A percentile compares a stretch with the other conserved stretches of the same genome.
Conservation (phyloP, 2,113 vertebrate species). For the Carlito syrichta region DNA sequence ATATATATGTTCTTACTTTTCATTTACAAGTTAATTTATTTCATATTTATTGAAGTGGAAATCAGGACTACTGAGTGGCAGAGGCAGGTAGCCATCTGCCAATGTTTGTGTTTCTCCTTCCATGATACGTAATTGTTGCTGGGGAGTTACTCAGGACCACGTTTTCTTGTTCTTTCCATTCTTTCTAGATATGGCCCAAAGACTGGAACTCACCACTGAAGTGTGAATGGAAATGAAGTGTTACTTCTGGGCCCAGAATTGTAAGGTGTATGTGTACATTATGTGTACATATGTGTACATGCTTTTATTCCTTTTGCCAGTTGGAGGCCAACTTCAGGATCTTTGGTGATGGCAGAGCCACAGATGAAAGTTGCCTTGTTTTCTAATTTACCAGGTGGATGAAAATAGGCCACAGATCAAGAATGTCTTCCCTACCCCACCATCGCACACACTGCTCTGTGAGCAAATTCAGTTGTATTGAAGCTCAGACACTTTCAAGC, state of each 20-base stretch:
- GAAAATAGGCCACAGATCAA: not conserved
- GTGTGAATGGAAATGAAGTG: not conserved
- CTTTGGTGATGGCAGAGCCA: no score
- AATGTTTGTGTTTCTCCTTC: not conserved
- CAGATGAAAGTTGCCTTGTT: not conserved
- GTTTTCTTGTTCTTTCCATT: not conserved
- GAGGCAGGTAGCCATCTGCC: not conserved
- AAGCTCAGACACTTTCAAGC: not conserved
- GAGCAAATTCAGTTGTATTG: not conserved
- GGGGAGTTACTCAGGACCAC: not conserved
- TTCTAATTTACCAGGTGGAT: not conserved
- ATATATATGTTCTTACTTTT: not conserved
- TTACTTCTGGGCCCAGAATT: not conserved
- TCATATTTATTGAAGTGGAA: not conserved
- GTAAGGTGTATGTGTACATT: not conserved
- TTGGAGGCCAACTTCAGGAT: not conserved
- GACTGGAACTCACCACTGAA: not conserved
- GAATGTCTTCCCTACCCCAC: not conserved
- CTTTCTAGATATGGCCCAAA: not conserved
- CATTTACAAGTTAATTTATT: not conserved
- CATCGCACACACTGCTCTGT: not conserved
- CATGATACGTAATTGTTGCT: not conserved
- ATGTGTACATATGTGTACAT: fast-evolving
- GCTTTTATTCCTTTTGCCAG: not conserved
- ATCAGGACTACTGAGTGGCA: not conserved